A percentile compares a stretch with the other conserved stretches of the same genome.
Conservation (phyloP, 2,888 invertebrate species). For the Macrophya alboannulata region DNA sequence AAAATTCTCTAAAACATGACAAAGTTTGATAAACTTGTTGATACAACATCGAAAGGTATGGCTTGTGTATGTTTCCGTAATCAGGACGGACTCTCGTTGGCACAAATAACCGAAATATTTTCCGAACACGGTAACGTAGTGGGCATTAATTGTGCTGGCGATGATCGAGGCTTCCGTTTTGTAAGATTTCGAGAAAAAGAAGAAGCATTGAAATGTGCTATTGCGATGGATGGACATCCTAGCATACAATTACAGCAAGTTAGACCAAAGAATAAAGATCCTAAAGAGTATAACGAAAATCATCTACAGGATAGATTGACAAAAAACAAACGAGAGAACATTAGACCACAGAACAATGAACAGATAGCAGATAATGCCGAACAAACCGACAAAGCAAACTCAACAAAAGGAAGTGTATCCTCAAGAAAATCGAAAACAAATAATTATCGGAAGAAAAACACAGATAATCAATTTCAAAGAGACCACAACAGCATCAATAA, state of each 20-base stretch:
- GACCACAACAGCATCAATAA: not conserved
- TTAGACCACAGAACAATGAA: not conserved
- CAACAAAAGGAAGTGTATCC: not conserved
- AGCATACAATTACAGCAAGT: conserved; percentile 13
- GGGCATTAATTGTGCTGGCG: conserved; percentile 13
- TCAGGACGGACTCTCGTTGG: not conserved
- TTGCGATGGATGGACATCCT: not conserved
- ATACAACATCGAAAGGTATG: not conserved
- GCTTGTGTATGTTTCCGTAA: conserved; percentile 39
- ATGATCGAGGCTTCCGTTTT: conserved; percentile 34
- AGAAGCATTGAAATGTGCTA: conserved; percentile 15
- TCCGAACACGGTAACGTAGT: conserved; percentile 26
- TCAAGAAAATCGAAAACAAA: not conserved
- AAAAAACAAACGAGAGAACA: not conserved
- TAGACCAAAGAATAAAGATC: not conserved
- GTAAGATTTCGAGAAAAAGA: conserved; percentile 21
- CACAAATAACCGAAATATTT: conserved; percentile 36
- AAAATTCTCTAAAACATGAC: conserved; percentile 32
- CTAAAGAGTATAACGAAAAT: conserved; percentile 7
- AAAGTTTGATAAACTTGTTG: conserved; percentile 13
- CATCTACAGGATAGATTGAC: not conserved
- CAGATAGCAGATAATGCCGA: not conserved
- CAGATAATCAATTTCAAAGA: not conserved
- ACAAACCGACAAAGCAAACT: not conserved
- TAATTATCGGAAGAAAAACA: not conserved